Evolutionary conservation across 92 coral and sea anemone species (phyloP).

Genomic region (Porites lobata): DNA sequence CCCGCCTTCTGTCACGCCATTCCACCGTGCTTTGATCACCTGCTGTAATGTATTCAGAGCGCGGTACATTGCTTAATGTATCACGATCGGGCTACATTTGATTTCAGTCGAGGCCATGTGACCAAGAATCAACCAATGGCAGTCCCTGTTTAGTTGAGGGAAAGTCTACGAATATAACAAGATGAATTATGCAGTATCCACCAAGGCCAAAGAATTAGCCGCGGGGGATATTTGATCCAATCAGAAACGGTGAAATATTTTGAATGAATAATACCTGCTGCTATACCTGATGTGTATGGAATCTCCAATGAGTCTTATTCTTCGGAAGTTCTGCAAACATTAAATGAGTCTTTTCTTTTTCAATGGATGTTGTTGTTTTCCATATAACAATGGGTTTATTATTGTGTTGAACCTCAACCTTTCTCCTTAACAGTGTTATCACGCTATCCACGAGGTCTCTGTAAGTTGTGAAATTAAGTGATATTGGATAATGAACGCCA

Average conservation of each 20-base stretch:
- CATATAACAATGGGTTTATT: conserved; percentile 50
- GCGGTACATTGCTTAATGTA: no score
- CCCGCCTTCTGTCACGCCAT: no score
- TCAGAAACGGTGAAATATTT: no score
- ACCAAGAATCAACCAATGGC: no score
- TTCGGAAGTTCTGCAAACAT: conserved; percentile 22
- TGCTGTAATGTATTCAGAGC: no score
- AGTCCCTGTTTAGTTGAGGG: no score
- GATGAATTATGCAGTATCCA: no score
- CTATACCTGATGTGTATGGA: conserved; percentile 81
- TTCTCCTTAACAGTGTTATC: conserved; percentile 39
- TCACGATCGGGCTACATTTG: no score
- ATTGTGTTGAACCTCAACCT: neutral
- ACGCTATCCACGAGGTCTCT: conserved; percentile 52
- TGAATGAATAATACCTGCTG: neutral
- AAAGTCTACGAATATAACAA: no score
- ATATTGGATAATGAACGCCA: conserved; percentile 66
- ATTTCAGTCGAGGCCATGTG: no score
- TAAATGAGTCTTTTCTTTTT: conserved; percentile 57
- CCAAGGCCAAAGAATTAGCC: no score
- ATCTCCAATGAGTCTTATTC: conserved; percentile 63
- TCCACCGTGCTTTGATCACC: no score
- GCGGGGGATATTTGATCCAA: neutral
- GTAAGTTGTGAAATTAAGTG: conserved; percentile 68
- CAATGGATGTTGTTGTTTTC: conserved; percentile 77